phyloP scores from a whole-genome alignment of 2,888 invertebrate genomes.

The Scaptomyza reducta region DNA sequence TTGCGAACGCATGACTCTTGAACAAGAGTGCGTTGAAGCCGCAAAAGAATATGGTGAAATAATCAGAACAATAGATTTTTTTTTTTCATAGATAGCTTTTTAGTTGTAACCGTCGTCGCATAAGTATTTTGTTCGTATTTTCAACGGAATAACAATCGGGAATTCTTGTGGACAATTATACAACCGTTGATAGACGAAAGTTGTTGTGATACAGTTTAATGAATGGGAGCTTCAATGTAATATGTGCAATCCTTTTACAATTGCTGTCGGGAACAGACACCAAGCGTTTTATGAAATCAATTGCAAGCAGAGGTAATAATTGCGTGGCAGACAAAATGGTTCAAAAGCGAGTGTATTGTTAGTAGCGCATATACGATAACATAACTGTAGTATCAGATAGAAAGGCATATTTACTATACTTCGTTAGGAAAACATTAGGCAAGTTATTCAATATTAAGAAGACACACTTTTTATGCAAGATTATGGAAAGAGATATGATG shows the following conservation, averaged over 20 bases:
- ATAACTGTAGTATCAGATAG: neutral
- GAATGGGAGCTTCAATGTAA: neutral
- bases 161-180: neutral
- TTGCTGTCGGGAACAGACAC: neutral
- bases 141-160: neutral
- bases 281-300: conserved; percentile 3
- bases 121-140: neutral
- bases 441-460: conserved; percentile 1
- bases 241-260: neutral
- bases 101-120: neutral
- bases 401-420: neutral
- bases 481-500: neutral
- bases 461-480: neutral
- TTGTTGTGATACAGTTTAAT: conserved; percentile 14
- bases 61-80: neutral
- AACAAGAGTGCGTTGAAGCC: neutral
- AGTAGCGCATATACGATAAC: conserved; percentile 1
- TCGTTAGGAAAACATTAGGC: neutral
- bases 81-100: neutral
- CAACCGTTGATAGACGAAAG: conserved; percentile 1
- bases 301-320: neutral
- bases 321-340: neutral
- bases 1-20: conserved; percentile 5
- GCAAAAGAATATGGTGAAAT: neutral
- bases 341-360: neutral